Base-by-base conservation (phyloP, 2,888 invertebrate genomes). In the Chymomyza fuscimana region DNA sequence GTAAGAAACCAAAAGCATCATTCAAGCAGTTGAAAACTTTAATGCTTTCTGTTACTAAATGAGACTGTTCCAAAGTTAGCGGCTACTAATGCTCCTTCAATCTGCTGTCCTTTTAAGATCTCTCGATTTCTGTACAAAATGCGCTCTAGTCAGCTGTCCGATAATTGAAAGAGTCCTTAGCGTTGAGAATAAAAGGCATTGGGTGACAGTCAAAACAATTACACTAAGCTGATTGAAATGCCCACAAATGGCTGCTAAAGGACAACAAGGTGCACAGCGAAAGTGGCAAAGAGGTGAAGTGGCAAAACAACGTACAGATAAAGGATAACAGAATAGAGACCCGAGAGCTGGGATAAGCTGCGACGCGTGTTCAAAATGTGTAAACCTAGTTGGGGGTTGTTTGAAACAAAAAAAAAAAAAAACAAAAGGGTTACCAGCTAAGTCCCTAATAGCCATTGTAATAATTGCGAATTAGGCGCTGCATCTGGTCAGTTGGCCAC, bases 171-270 rank as follows among this genome's bases (percentile, higher is more conserved):
- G 40, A 46, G 40, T 46, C 10, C 40, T 46, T 12, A 46, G 40
- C 40, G 40, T 46, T 46, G 12, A 46, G 12, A 46, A 10, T 46
- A 12, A 46, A 46, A 46, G 40, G 12, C 40, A 46, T 46, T 46
- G 40, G 40, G 10, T 46, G 40, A 46, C 67, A 71, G 77, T 81
- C 76, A 81, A 69, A 79, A 81, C 79, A 79, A 79, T 81, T 73
- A 73, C 66, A 60, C n/a, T 79, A 79, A 77, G 80, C 78, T 78
- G 81, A 71, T 79, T 72, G 69, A 68, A 67, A 68, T 71, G 73
- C 63, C 69, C 69, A 36, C 66, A 74, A 72, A 67, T 65, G 65
- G 70, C 64, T 67, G 60, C 29, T 25, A 67, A 61, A 68, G 64
- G 64, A 66, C 64, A 68, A 50, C 10, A 16, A 19, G 22, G 56